Base-by-base conservation (phyloP, 1,140 invertebrate genomes). In the Theocolax elegans region DNA sequence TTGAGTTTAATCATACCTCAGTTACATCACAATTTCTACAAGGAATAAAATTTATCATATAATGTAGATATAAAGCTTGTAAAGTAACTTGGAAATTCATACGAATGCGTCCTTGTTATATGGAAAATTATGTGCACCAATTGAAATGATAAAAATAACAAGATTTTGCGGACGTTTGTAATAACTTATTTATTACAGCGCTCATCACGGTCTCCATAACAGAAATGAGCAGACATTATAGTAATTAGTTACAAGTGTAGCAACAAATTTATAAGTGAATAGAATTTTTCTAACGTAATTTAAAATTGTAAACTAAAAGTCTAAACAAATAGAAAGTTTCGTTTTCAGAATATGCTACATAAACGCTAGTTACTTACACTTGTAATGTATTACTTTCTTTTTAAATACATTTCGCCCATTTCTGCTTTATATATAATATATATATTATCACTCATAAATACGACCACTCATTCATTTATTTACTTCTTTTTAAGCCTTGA, bases 141-240 rank as follows among this genome's bases (percentile, higher is more conserved):
- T 42, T 19, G 31, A 23, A 54, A 44, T 59, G 15, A 12, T 67
- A 69, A 58, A 23, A 49, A 69, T 31, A 56, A 68, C n/a, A 68
- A 12, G 23, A 23, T 3, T 21, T 51, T 60, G 17, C 54, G 35
- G 59, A 69, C 59, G 13, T 68, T 68, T 38, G 65, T 64, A 68
- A 65, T 65, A 68, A 68, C 29, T 72, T 63, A 68, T 68, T 72
- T 69, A 74, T 64, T 69, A 72, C 49, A 66, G 15, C 48, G 60
- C 42, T 73, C 27, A 63, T 67, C 27, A 35, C 51, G 31, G 48
- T 63, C 13, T 48, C 21, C 29, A 67, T 49, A n/a, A n/a, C n/a
- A n/a, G n/a, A n/a, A n/a, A n/a, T n/a, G n/a, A n/a, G n/a, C n/a
- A n/a, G n/a, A n/a, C n/a, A n/a, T n/a, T n/a, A n/a, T n/a, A n/a